Base-by-base conservation (phyloP, 2,113 vertebrate species). In the Melospiza melodia region DNA sequence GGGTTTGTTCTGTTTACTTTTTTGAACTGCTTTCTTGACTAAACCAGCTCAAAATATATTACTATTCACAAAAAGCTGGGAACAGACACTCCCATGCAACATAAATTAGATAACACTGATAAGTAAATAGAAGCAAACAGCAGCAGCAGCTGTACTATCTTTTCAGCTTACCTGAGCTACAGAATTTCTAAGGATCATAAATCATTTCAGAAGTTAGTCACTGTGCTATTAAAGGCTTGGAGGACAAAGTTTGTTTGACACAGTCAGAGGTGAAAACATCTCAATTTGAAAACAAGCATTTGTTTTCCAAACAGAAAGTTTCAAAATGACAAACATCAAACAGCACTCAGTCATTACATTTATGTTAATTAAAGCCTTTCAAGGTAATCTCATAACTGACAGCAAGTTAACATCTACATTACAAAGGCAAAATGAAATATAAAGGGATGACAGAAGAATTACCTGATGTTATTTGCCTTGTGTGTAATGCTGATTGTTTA, bases 241-340 rank as follows among this genome's bases (percentile, higher is more conserved):
- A 92, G 77, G 68, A 74, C 78, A 76, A 95, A 94, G 95, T 93
- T 6, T 92, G 80, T 93, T 6, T 92, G 80, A 94, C 17, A 48
- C 2, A 57, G 90, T 62, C 62, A 67, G 76, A 89, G 12, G 27
- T 30, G 84, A 84, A 94, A 80, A 41, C 15, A 52, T 11, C 75
- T 86, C 39, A 33, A 57, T 59, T 21, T 89, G 73, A 75, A 94
- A 84, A 78, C 12, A 52, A 6, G 48, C 48, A 48, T 81, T 94
- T 86, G 76, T 84, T 95, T 89, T 89, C 78, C 44, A 77, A 90
- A 48, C 1, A 28, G 39, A n/a, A 92, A 81, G 62, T 78, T 90
- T 89, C 48, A 84, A 81, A 93, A 84, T 68, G 51, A 63, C 21
- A 72, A 27, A 74, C 21, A 39, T 46, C 59, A 90, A 94, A 84